A percentile compares a stretch with the other conserved stretches of the same genome.
These are phyloP conservation scores for Microcebus jonahi DNA, from an alignment of 2,113 vertebrate species.

Conservation along the genomic window DNA sequence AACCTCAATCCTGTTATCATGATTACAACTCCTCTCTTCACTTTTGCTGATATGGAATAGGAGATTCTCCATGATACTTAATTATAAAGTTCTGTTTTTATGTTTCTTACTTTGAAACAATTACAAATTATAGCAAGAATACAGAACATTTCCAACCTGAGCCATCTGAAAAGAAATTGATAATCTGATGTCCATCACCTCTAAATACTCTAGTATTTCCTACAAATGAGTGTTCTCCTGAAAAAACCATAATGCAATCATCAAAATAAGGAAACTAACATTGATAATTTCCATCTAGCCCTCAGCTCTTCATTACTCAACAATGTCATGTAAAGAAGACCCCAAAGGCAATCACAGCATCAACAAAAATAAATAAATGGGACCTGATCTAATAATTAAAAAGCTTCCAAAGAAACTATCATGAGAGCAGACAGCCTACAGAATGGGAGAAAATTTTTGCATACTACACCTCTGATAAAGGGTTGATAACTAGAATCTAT, in stretches of 20 bases:
- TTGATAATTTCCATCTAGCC: not conserved
- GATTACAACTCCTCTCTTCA: not conserved
- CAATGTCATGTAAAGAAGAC: too few species aligned
- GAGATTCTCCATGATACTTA: not conserved
- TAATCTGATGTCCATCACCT: not conserved
- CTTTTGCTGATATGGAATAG: not conserved
- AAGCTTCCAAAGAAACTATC: too few species aligned
- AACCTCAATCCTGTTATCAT: not conserved
- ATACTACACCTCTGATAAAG: too few species aligned
- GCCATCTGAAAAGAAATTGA: not conserved
- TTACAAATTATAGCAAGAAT: not conserved
- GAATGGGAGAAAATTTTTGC: too few species aligned
- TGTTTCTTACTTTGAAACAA: constrained; percentile 5
- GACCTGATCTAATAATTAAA: too few species aligned
- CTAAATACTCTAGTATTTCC: not conserved
- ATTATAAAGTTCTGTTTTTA: not conserved
- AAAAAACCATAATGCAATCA: not conserved
- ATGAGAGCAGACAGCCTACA: too few species aligned
- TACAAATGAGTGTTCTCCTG: not conserved
- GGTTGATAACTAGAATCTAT: too few species aligned
- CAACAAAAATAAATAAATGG: too few species aligned
- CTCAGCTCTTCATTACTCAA: not conserved
- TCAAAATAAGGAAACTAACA: not conserved
- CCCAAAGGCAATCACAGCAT: too few species aligned
- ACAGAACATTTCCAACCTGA: not conserved